These are phyloP conservation scores for Tupiocoris notatus DNA, from an alignment of 2,888 invertebrate species.

Conservation along the genomic window DNA sequence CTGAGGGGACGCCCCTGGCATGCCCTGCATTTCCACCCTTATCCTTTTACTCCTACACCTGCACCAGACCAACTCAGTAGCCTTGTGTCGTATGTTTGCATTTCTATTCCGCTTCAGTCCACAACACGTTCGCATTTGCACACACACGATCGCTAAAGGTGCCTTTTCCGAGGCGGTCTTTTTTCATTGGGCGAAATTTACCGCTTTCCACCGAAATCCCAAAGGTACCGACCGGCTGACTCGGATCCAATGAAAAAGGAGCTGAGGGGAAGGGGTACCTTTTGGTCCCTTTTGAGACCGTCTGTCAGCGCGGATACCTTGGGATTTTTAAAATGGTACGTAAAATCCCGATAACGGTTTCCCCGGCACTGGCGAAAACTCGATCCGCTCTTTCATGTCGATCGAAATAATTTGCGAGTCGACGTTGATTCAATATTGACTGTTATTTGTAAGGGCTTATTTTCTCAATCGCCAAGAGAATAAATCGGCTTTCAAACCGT, in stretches of 20 bases:
- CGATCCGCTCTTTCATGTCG: no score
- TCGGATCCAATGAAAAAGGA: not conserved
- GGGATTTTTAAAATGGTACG: not conserved
- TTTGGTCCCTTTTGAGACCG: not conserved
- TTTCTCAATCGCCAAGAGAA: no score
- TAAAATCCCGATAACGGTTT: not conserved
- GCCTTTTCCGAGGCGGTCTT: not conserved
- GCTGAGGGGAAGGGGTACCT: not conserved
- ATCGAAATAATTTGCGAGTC: no score
- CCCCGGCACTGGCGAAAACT: no score
- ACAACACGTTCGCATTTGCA: not conserved
- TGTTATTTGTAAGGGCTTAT: no score
- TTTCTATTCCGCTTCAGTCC: not conserved
- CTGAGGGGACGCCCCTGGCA: conserved; percentile 1
- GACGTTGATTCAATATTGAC: no score
- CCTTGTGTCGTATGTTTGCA: not conserved
- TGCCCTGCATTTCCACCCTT: not conserved
- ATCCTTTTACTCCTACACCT: not conserved
- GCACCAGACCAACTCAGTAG: no score
- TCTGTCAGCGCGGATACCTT: not conserved
- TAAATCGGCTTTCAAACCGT: no score
- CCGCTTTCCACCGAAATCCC: not conserved
- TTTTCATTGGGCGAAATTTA: not conserved
- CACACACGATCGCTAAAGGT: not conserved
- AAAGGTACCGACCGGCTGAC: not conserved